A percentile compares a stretch with the other conserved stretches of the same genome.
phyloP scores from a whole-genome alignment of 2,113 vertebrate species.

The Aegithalos caudatus region DNA sequence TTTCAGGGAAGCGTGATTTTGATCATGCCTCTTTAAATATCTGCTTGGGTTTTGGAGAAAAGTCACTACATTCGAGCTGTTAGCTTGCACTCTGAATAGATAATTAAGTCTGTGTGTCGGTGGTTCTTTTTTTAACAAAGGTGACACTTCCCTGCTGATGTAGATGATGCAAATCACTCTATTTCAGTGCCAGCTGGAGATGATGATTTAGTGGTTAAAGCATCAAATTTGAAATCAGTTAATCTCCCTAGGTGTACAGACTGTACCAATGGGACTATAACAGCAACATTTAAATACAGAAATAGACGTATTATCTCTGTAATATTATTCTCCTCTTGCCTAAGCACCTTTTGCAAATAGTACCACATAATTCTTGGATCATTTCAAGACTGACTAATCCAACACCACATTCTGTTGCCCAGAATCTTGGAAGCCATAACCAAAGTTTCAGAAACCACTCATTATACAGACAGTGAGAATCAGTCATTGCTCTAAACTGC shows the following conservation, averaged over 20 bases:
- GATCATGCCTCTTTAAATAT: slow-evolving; percentile 36
- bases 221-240: slow-evolving; percentile 22
- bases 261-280: background rate
- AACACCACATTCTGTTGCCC: background rate
- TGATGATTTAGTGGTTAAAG: slow-evolving; percentile 36
- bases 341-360: background rate
- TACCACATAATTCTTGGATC: background rate
- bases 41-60: background rate
- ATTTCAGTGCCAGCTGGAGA: slow-evolving; percentile 42
- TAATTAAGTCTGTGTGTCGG: slow-evolving; percentile 58
- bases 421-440: background rate
- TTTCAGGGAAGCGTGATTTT: slow-evolving; percentile 8
- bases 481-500: background rate
- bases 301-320: background rate
- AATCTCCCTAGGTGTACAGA: background rate
- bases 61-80: slow-evolving; percentile 7
- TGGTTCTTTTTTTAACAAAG: slow-evolving; percentile 64
- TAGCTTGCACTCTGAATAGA: slow-evolving; percentile 29
- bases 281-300: slow-evolving; percentile 22
- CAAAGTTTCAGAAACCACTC: background rate
- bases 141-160: slow-evolving; percentile 54
- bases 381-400: background rate
- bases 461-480: background rate
- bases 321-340: background rate
- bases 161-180: slow-evolving; percentile 55